Conservation (phyloP, 2,113 vertebrate genomes). For the Microcebus ravelobensis region DNA sequence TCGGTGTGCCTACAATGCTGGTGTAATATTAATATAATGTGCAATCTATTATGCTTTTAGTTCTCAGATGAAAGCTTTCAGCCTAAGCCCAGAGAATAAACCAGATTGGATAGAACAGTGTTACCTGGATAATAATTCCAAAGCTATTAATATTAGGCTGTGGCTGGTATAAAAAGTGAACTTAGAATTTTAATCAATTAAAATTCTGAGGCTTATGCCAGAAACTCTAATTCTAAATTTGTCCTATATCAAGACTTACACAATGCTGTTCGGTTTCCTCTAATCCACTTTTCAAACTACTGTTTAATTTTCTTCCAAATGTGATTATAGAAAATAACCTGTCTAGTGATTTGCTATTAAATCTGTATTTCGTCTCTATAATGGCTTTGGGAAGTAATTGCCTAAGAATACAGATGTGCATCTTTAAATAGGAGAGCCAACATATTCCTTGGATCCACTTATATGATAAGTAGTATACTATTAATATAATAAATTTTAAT, state of each 20-base stretch:
- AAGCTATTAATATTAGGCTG: background rate
- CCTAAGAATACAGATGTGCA: background rate
- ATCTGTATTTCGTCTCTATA: background rate
- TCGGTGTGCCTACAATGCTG: background rate
- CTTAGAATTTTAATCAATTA: constrained; percentile 17
- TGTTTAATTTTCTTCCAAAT: background rate
- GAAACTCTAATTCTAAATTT: background rate
- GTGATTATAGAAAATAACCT: background rate
- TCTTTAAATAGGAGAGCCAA: background rate
- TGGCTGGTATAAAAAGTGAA: background rate
- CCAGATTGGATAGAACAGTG: background rate
- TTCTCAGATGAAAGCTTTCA: background rate
- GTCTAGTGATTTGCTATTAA: background rate
- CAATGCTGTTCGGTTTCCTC: background rate
- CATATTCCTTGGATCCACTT: background rate
- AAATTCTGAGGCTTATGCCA: background rate
- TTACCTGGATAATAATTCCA: background rate
- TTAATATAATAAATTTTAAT: background rate
- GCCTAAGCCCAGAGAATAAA: background rate
- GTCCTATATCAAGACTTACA: background rate
- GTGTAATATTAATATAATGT: background rate
- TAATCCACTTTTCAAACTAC: background rate
- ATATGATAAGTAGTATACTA: background rate
- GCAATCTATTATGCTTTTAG: background rate
- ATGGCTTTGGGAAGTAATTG: background rate